These are phyloP conservation scores for Aptenodytes patagonicus DNA, from an alignment of 2,113 vertebrate genomes.

Conservation along the genomic window DNA sequence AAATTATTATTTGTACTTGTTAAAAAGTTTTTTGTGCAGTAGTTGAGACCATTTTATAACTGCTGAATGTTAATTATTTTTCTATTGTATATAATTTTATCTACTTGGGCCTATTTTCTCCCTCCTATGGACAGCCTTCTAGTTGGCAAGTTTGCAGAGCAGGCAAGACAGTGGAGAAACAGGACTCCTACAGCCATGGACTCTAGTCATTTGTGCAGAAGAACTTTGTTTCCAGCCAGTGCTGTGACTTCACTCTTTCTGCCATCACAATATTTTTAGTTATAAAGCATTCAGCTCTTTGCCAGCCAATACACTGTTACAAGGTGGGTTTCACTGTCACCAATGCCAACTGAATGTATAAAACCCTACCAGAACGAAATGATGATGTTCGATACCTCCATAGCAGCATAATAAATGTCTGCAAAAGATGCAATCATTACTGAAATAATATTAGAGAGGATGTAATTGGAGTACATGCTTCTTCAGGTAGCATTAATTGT, in stretches of 20 bases:
- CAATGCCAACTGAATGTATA: not conserved
- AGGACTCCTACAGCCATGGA: no score
- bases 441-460: not conserved
- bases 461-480: not conserved
- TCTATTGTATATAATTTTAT: not conserved
- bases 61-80: not conserved
- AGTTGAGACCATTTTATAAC: not conserved
- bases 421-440: not conserved
- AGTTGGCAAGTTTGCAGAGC: not conserved
- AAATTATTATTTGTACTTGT: not conserved
- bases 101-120: not conserved
- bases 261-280: not conserved
- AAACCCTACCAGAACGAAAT: not conserved
- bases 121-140: not conserved
- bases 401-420: not conserved
- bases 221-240: not conserved
- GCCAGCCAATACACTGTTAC: not conserved
- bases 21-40: not conserved
- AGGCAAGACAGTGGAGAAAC: not conserved
- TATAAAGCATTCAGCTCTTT: accelerated
- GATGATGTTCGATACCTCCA: accelerated
- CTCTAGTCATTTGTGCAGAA: not conserved
- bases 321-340: not conserved
- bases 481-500: not conserved
- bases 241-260: not conserved